Percentiles rank a stretch among this genome's conserved stretches.
Evolutionary conservation across 2,113 vertebrate species (phyloP).

Genomic region (Carollia perspicillata): DNA sequence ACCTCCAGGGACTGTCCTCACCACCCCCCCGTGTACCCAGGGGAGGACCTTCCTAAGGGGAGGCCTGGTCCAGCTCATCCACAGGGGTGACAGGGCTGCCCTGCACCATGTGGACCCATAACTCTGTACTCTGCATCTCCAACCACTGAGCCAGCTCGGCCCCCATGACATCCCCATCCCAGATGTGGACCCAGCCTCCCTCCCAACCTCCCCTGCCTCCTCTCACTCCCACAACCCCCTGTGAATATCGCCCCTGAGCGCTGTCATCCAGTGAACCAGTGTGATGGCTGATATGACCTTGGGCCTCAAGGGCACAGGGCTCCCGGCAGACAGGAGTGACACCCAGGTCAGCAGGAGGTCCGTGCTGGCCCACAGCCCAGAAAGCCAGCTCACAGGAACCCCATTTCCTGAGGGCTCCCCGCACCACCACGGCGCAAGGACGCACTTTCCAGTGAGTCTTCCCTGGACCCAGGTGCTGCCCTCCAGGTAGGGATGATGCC

Average conservation of each 20-base stretch:
- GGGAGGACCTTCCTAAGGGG: rapidly evolving
- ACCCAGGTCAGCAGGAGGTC: neutral
- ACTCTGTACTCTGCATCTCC: rapidly evolving
- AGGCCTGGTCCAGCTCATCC: rapidly evolving
- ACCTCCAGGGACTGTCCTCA: neutral
- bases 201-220: rapidly evolving
- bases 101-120: rapidly evolving
- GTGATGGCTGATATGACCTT: rapidly evolving
- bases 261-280: rapidly evolving
- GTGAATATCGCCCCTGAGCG: rapidly evolving
- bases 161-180: rapidly evolving
- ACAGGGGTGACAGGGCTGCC: rapidly evolving
- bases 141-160: neutral
- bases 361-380: rapidly evolving
- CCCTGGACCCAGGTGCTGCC: rapidly evolving
- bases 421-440: rapidly evolving
- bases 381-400: rapidly evolving
- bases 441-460: rapidly evolving
- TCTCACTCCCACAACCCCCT: rapidly evolving
- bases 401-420: rapidly evolving
- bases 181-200: rapidly evolving
- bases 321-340: neutral
- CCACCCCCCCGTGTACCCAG: rapidly evolving
- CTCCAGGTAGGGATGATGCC: rapidly evolving
- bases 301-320: neutral